phyloP scores from a whole-genome alignment of 64 coral and sea anemone species.

The Montipora cactus region DNA sequence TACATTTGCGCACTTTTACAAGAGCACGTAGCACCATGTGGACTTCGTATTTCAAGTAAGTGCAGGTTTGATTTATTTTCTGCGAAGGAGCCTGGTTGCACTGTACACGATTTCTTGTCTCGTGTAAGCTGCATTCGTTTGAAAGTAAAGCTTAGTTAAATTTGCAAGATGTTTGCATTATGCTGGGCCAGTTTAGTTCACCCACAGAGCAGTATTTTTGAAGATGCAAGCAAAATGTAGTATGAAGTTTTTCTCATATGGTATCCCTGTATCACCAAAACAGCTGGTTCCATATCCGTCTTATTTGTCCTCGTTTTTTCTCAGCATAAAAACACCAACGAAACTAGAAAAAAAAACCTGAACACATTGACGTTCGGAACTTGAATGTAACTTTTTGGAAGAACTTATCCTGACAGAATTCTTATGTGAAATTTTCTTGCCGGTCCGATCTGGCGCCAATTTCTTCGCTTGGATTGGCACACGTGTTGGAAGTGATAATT shows the following conservation, averaged over 20 bases:
- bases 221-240: slow-evolving; percentile 39
- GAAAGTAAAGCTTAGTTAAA: neutral
- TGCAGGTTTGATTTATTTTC: neutral
- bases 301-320: neutral
- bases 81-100: slow-evolving; percentile 7
- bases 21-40: slow-evolving; percentile 10
- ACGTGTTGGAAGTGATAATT: neutral
- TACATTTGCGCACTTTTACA: neutral
- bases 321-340: neutral
- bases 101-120: neutral
- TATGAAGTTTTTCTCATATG: slow-evolving; percentile 23
- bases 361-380: neutral
- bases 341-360: slow-evolving; percentile 6
- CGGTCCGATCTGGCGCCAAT: slow-evolving; percentile 8
- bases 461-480: slow-evolving; percentile 54
- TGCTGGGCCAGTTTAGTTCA: neutral
- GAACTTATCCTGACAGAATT: slow-evolving; percentile 13
- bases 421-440: neutral
- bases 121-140: neutral
- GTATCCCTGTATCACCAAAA: slow-evolving; percentile 15
- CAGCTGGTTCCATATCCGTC: neutral
- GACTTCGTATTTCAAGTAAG: slow-evolving; percentile 46
- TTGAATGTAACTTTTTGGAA: slow-evolving; percentile 21
- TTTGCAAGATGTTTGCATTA: slow-evolving; percentile 34
- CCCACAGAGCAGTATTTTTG: neutral